Evolutionary conservation across 2,888 invertebrate genomes (phyloP).

Genomic region (Sipha maydis): DNA sequence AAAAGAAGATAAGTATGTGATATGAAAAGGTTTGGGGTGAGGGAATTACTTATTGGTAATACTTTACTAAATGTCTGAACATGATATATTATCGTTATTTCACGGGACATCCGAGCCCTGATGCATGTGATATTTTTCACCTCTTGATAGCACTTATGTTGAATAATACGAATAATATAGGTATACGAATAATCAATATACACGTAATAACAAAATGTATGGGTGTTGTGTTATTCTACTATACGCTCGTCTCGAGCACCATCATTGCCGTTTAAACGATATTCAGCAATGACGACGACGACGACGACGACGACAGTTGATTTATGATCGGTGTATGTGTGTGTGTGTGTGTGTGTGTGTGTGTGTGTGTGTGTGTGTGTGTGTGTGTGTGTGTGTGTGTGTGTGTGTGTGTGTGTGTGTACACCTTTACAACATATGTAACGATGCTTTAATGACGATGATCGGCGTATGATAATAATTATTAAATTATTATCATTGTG

Average conservation of each 20-base stretch:
- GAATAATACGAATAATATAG: no score
- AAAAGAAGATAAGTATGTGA: no score
- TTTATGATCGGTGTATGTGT: conserved; percentile 1
- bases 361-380: neutral
- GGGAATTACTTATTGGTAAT: no score
- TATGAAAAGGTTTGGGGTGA: no score
- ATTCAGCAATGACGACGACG: neutral
- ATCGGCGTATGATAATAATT: neutral
- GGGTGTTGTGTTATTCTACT: no score
- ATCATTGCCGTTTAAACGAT: neutral
- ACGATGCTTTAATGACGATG: conserved; percentile 18
- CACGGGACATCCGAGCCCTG: no score
- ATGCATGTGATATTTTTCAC: no score
- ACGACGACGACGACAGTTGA: conserved; percentile 10
- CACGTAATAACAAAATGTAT: no score
- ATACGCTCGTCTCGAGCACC: neutral
- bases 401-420: neutral
- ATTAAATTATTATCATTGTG: neutral
- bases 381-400: neutral
- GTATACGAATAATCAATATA: no score
- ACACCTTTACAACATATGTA: neutral
- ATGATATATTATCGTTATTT: no score
- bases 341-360: neutral
- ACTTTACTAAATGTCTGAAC: no score
- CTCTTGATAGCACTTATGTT: no score